These are phyloP conservation scores for Dexiosoma caninum DNA, from an alignment of 2,888 invertebrate genomes.

Conservation along the genomic window DNA sequence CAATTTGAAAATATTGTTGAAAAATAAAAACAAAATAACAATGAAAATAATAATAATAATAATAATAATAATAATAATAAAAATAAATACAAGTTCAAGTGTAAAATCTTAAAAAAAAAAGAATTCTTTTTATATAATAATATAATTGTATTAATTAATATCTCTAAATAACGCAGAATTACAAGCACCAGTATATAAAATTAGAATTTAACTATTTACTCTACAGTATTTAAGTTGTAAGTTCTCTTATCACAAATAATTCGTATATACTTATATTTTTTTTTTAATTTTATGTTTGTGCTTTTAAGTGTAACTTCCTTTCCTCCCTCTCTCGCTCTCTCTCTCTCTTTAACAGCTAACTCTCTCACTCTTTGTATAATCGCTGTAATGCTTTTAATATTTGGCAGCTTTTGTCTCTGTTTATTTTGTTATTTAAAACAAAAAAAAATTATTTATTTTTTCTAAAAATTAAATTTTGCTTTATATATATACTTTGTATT, in stretches of 20 bases:
- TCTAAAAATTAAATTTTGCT: conserved; percentile 8
- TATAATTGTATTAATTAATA: conserved; percentile 46
- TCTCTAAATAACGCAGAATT: conserved; percentile 37
- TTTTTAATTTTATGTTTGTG: conserved; percentile 14
- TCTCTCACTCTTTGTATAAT: neutral
- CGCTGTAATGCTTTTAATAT: neutral
- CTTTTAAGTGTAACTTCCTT: neutral
- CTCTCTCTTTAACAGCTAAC: neutral
- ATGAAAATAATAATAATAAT: neutral
- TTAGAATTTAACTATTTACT: conserved; percentile 56
- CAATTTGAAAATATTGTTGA: conserved; percentile 2
- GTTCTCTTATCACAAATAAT: conserved; percentile 53
- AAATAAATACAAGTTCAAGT: conserved; percentile 26
- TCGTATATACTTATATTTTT: neutral
- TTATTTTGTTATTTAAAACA: neutral
- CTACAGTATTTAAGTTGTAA: conserved; percentile 60
- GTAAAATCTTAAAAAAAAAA: conserved; percentile 33
- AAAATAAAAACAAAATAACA: neutral
- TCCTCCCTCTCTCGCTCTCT: neutral
- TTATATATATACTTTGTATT: conserved; percentile 28
- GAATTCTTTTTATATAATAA: conserved; percentile 7
- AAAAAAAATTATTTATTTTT: conserved; percentile 40
- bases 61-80: neutral
- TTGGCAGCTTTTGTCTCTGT: conserved; percentile 46
- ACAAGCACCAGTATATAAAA: conserved; percentile 48